phyloP scores from a whole-genome alignment of 2,888 invertebrate genomes.

The Tetranychus piercei region DNA sequence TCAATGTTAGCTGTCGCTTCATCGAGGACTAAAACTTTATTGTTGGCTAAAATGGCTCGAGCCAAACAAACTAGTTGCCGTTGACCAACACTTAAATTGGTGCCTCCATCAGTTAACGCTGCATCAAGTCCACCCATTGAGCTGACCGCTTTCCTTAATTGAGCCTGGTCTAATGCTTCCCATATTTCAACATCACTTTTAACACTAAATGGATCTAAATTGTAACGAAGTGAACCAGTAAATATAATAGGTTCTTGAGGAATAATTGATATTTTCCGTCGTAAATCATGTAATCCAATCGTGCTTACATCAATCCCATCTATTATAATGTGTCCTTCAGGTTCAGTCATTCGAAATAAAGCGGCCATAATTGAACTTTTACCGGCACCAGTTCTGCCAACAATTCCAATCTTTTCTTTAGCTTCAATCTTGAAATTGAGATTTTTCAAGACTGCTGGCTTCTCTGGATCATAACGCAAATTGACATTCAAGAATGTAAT shows the following conservation, averaged over 20 bases:
- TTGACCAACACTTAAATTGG: slow-evolving; percentile 73
- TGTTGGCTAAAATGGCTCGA: slow-evolving; percentile 62
- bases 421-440: slow-evolving; percentile 13
- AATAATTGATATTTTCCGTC: slow-evolving; percentile 36
- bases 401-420: slow-evolving; percentile 23
- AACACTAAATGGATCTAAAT: slow-evolving; percentile 69
- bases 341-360: slow-evolving; percentile 36
- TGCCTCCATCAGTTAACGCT: slow-evolving; percentile 51
- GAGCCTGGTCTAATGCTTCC: slow-evolving; percentile 63
- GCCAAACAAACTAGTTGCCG: slow-evolving; percentile 73
- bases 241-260: slow-evolving; percentile 56
- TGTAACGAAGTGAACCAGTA: slow-evolving; percentile 56
- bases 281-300: slow-evolving; percentile 44
- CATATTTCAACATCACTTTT: slow-evolving; percentile 60
- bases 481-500: slow-evolving; percentile 14
- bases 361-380: slow-evolving; percentile 36
- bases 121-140: slow-evolving; percentile 48
- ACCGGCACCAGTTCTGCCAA: slow-evolving; percentile 27
- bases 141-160: slow-evolving; percentile 48
- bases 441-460: slow-evolving; percentile 6
- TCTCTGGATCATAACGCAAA: background rate
- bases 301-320: slow-evolving; percentile 34
- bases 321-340: slow-evolving; percentile 33
- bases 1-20: slow-evolving; percentile 58
- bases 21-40: slow-evolving; percentile 65